Percentiles rank a stretch among this genome's conserved stretches.
These are phyloP conservation scores for Cygnus atratus DNA, from an alignment of 2,113 vertebrate genomes.

Conservation along the genomic window DNA sequence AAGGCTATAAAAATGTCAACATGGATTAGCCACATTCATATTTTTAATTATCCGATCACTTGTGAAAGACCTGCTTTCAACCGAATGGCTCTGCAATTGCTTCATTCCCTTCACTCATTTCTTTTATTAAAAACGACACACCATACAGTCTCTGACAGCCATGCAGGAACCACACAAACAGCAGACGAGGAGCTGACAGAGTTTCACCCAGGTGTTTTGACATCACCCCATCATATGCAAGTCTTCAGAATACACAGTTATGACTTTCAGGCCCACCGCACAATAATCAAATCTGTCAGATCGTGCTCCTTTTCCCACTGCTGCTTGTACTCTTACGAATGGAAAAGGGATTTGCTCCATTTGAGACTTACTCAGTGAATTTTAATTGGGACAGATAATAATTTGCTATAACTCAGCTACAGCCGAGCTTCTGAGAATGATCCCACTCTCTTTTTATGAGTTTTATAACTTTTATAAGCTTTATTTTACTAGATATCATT, in stretches of 20 bases:
- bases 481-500: background rate
- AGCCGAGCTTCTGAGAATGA: background rate
- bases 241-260: background rate
- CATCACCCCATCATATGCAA: background rate
- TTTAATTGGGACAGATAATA: background rate
- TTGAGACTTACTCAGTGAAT: background rate
- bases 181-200: conserved; percentile 41
- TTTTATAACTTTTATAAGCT: background rate
- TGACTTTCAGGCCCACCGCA: conserved; percentile 10
- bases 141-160: background rate
- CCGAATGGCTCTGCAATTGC: conserved; percentile 1
- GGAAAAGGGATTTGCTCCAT: background rate
- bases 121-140: conserved; percentile 35
- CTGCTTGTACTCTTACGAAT: background rate
- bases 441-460: background rate
- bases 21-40: conserved; percentile 65
- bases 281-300: conserved; percentile 9
- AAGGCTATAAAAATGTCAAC: conserved; percentile 71
- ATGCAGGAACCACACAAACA: background rate
- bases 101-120: conserved; percentile 34
- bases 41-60: conserved; percentile 70
- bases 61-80: conserved; percentile 33
- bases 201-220: conserved; percentile 45
- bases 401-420: background rate
- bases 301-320: background rate